Percentiles rank a stretch among this genome's conserved stretches.
Evolutionary conservation across 2,797 vertebrate genomes (phyloP).

Genomic region (Phalloptychus januarius): DNA sequence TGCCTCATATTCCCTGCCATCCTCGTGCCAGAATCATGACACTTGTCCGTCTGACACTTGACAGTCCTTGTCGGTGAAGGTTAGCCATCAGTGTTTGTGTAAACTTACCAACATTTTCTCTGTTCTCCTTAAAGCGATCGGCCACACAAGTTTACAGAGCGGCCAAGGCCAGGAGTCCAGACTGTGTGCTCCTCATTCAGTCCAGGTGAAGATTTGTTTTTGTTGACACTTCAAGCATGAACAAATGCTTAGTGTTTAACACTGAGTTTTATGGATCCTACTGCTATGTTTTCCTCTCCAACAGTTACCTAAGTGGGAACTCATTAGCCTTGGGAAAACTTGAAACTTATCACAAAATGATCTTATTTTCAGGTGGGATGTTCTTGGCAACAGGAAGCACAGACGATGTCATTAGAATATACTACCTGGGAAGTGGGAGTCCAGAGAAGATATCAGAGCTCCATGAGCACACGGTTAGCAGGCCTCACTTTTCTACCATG

Average conservation of each 20-base stretch:
- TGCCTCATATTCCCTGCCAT: not conserved
- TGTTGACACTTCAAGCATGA: not conserved
- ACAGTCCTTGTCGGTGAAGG: not conserved
- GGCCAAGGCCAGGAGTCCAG: constrained; percentile 92
- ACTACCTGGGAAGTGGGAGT: constrained; percentile 91
- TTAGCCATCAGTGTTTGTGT: not conserved
- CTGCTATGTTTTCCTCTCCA: not conserved
- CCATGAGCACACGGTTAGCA: constrained; percentile 90
- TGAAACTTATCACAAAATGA: not conserved
- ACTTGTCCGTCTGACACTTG: not conserved
- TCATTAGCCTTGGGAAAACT: not conserved
- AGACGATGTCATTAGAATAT: constrained; percentile 97
- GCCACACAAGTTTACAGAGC: constrained; percentile 94
- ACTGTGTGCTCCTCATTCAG: constrained; percentile 98
- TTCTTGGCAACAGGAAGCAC: constrained; percentile 98
- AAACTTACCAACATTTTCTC: not conserved
- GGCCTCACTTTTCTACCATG: not conserved
- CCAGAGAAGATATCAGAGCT: constrained; percentile 96
- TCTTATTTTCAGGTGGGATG: constrained; percentile 87
- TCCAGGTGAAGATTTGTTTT: constrained; percentile 82
- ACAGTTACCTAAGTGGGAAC: not conserved
- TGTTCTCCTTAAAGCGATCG: constrained; percentile 83
- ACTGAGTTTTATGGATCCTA: not conserved
- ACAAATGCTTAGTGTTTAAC: not conserved
- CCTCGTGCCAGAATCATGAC: too few species aligned